Conservation (phyloP, 2,888 invertebrate species). For the Acheta domesticus region DNA sequence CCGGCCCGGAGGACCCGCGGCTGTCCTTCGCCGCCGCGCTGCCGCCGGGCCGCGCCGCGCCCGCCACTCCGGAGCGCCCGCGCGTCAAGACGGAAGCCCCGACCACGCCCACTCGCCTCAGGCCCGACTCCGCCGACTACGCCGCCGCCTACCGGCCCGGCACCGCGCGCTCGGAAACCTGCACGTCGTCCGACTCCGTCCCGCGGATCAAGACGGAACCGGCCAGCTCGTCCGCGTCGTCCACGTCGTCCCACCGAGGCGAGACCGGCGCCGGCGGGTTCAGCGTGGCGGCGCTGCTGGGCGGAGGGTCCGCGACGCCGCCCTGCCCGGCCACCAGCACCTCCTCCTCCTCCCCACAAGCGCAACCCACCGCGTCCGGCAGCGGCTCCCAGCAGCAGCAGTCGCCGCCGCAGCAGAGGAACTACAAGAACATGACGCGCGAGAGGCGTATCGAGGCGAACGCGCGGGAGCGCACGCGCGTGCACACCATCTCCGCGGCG, state of each 20-base stretch:
- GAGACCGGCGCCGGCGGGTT: slow-evolving; percentile 24
- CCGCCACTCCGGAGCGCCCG: neutral
- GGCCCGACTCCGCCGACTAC: no score
- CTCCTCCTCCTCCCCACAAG: slow-evolving; percentile 20
- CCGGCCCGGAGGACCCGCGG: neutral
- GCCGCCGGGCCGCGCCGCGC: neutral
- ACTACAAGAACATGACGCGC: slow-evolving; percentile 93
- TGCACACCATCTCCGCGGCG: slow-evolving; percentile 93
- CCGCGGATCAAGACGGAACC: neutral
- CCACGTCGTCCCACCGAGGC: neutral
- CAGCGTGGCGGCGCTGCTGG: slow-evolving; percentile 33
- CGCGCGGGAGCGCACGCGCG: slow-evolving; percentile 85
- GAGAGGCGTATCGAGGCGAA: slow-evolving; percentile 92
- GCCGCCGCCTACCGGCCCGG: no score
- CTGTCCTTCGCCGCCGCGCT: neutral
- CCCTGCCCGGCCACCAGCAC: slow-evolving; percentile 37
- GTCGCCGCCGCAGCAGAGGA: slow-evolving; percentile 51
- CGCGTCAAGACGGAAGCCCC: neutral
- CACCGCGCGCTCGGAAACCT: no score
- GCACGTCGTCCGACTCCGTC: no score
- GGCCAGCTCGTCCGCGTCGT: neutral
- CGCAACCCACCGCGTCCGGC: slow-evolving; percentile 54
- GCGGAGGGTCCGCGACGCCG: slow-evolving; percentile 26
- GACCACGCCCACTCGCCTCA: no score
- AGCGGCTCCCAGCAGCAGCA: slow-evolving; percentile 35